Conservation (phyloP, 2,888 invertebrate species). For the Atethmia centrago region DNA sequence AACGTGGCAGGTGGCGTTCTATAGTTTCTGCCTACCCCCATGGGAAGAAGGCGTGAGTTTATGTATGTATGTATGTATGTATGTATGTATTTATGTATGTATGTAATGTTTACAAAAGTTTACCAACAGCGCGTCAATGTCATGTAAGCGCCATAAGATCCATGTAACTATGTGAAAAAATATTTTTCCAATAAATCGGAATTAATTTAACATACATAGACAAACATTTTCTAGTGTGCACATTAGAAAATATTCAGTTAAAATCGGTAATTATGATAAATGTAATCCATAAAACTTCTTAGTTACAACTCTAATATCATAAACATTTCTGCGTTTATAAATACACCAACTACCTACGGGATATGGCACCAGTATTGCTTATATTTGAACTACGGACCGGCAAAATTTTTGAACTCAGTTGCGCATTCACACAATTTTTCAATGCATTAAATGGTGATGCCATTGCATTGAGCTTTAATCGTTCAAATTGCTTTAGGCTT, state of each 20-base stretch:
- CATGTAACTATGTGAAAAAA: not conserved
- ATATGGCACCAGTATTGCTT: conserved; percentile 21
- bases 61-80: too few relatives aligned
- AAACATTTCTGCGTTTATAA: conserved; percentile 17
- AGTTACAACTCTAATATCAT: conserved; percentile 9
- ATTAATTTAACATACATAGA: not conserved
- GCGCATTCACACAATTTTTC: conserved; percentile 17
- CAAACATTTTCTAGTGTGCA: not conserved
- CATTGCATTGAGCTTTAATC: not conserved
- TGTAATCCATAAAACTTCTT: not conserved
- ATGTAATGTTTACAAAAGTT: not conserved
- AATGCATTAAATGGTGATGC: conserved; percentile 11
- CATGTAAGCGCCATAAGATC: not conserved
- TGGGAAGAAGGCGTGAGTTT: too few relatives aligned
- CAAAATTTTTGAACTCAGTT: conserved; percentile 27
- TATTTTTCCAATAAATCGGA: not conserved
- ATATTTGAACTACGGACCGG: conserved; percentile 11
- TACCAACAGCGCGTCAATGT: too few relatives aligned
- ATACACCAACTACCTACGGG: conserved; percentile 37
- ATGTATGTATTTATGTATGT: too few relatives aligned
- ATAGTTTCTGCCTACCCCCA: too few relatives aligned
- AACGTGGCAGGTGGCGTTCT: too few relatives aligned
- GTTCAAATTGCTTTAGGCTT: conserved; percentile 7
- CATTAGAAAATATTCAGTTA: not conserved
- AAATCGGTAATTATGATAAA: not conserved